phyloP scores from a whole-genome alignment of 2,888 invertebrate species.

The Rhagonycha fulva region DNA sequence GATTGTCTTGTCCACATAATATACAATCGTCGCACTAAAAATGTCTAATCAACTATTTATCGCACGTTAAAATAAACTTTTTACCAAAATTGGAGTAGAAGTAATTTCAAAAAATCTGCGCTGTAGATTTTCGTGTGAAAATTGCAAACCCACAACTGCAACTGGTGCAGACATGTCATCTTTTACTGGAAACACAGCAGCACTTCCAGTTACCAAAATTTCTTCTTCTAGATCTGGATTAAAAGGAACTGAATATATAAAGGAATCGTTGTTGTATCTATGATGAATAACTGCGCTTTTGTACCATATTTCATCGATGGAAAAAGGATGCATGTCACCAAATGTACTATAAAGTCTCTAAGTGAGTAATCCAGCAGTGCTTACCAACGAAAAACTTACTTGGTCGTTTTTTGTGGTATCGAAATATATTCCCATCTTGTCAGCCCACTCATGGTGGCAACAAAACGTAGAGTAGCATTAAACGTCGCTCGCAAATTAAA shows the following conservation, averaged over 20 bases:
- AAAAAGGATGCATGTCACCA: conserved; percentile 73
- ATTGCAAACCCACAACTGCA: conserved; percentile 87
- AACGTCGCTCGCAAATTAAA: conserved; percentile 65
- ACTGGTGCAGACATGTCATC: conserved; percentile 79
- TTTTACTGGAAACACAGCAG: conserved; percentile 82
- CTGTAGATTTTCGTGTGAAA: conserved; percentile 72
- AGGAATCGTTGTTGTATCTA: conserved; percentile 73
- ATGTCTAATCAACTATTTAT: conserved; percentile 16
- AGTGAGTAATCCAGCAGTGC: not conserved
- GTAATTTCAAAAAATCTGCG: conserved; percentile 73
- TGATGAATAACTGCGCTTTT: conserved; percentile 87
- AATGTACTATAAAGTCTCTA: conserved; percentile 63
- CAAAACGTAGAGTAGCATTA: conserved; percentile 77
- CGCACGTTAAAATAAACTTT: not conserved
- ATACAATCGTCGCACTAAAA: conserved; percentile 19
- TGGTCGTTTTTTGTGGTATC: not conserved
- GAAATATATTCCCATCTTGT: conserved; percentile 82
- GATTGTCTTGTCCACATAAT: conserved; percentile 59
- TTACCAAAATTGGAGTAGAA: conserved; percentile 46
- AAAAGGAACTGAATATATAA: conserved; percentile 79
- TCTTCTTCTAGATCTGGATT: conserved; percentile 56
- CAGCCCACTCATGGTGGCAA: conserved; percentile 87
- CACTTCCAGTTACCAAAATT: conserved; percentile 76
- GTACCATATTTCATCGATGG: conserved; percentile 91
- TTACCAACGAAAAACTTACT: not conserved